Evolutionary conservation across 1,140 invertebrate species (phyloP).

Genomic region (Philaenus spumarius): DNA sequence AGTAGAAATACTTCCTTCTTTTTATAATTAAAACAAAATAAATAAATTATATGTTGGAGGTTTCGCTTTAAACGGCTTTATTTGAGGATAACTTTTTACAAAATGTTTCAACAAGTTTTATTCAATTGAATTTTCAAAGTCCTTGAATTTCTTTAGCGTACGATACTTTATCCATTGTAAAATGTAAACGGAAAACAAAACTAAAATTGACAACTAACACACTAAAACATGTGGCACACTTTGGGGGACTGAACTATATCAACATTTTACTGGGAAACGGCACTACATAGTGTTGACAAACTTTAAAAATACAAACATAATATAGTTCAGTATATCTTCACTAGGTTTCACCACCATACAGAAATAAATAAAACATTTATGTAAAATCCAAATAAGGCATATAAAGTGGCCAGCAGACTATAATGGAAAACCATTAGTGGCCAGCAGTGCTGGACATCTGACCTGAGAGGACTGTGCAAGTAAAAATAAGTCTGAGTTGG

Average conservation of each 20-base stretch:
- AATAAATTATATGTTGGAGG: too few species aligned
- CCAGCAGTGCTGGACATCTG: not conserved
- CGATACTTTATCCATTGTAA: too few species aligned
- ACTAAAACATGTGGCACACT: too few species aligned
- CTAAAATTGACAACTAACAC: not conserved
- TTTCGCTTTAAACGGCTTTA: too few species aligned
- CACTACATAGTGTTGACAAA: not conserved
- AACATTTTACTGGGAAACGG: not conserved
- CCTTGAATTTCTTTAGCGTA: too few species aligned
- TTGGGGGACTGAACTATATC: not conserved
- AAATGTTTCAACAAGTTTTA: too few species aligned
- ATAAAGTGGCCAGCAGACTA: not conserved
- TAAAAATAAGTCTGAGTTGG: not conserved
- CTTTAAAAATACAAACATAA: not conserved
- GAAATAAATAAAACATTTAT: not conserved
- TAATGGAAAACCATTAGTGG: not conserved
- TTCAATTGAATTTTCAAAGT: too few species aligned
- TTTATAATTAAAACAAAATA: too few species aligned
- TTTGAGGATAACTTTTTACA: too few species aligned
- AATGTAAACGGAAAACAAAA: not conserved
- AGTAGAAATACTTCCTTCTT: too few species aligned
- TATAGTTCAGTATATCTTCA: not conserved
- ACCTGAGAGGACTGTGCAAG: not conserved
- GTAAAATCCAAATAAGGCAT: not conserved
- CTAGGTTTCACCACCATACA: not conserved